Conservation (phyloP, 2,797 vertebrate genomes). For the Enoplosus armatus region DNA sequence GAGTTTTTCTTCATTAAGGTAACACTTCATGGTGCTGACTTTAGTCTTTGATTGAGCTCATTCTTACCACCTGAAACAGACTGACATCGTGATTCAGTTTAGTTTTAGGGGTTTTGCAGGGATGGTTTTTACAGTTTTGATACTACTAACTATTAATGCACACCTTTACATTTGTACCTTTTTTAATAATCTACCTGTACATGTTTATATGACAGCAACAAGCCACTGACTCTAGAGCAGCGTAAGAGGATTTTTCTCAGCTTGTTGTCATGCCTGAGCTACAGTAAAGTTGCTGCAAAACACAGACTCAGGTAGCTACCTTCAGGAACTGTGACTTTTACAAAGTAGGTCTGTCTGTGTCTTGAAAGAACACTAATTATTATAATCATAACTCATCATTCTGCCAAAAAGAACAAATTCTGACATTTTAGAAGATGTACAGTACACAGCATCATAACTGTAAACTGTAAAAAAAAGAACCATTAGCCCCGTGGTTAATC, state of each 20-base stretch:
- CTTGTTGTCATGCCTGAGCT: background rate
- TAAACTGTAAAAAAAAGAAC: constrained; percentile 16
- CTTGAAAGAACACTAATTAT: background rate
- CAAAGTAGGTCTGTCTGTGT: background rate
- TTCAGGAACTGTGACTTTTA: background rate
- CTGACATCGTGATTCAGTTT: constrained; percentile 1
- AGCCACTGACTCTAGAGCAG: background rate
- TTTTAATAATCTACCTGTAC: background rate
- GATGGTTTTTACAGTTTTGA: background rate
- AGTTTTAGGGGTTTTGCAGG: background rate
- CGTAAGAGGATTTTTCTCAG: background rate
- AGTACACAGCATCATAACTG: background rate
- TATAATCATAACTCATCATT: background rate
- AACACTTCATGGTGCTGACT: constrained; percentile 24
- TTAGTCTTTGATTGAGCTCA: constrained; percentile 29
- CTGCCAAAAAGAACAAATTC: background rate
- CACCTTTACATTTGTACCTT: background rate
- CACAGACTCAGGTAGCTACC: background rate
- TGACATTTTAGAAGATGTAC: background rate
- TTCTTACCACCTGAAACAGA: background rate
- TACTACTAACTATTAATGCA: too few relatives aligned
- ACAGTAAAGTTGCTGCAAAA: background rate
- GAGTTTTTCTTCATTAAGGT: constrained; percentile 45
- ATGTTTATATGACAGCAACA: background rate
- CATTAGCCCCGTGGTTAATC: constrained; percentile 25